Conservation (phyloP, 2,888 invertebrate genomes). For the Pachliopta kotzebuea region DNA sequence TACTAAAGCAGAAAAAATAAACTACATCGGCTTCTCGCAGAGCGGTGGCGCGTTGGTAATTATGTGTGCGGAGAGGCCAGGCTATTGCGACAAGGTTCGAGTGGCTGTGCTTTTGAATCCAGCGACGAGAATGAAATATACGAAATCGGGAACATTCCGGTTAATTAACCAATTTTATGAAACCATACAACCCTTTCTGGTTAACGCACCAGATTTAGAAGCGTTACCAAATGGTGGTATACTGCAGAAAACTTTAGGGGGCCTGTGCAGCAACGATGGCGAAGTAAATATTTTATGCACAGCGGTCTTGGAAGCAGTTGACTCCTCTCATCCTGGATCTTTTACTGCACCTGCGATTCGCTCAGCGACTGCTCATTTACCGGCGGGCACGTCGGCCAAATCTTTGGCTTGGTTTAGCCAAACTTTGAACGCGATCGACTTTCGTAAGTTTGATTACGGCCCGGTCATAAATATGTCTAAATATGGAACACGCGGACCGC, state of each 20-base stretch:
- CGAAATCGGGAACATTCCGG: conserved; percentile 60
- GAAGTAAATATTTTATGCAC: conserved; percentile 4
- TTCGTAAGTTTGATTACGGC: conserved; percentile 45
- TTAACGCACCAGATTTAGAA: conserved; percentile 23
- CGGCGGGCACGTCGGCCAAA: conserved; percentile 47
- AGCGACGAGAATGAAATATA: conserved; percentile 8
- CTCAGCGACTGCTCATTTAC: conserved; percentile 37
- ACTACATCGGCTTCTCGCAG: conserved; percentile 86
- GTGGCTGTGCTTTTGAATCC: conserved; percentile 37
- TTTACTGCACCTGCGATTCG: conserved; percentile 36
- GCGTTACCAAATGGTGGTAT: conserved; percentile 23
- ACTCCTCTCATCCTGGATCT: conserved; percentile 33
- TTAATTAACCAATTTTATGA: conserved; percentile 71
- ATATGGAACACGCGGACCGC: conserved; percentile 42
- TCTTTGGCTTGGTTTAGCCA: conserved; percentile 45
- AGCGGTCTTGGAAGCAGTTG: conserved; percentile 19
- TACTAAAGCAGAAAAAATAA: conserved; percentile 78
- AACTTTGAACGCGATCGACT: conserved; percentile 35
- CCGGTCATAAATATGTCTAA: conserved; percentile 36
- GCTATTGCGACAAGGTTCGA: conserved; percentile 82
- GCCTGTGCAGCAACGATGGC: conserved; percentile 19
- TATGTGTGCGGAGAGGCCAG: conserved; percentile 79
- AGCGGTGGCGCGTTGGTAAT: conserved; percentile 82
- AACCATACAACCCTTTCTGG: conserved; percentile 42
- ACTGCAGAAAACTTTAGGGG: neutral